Evolutionary conservation across 1,140 invertebrate genomes (phyloP), one percentile per base, ranked within the genome.

Genomic region (Drosophila erecta): DNA sequence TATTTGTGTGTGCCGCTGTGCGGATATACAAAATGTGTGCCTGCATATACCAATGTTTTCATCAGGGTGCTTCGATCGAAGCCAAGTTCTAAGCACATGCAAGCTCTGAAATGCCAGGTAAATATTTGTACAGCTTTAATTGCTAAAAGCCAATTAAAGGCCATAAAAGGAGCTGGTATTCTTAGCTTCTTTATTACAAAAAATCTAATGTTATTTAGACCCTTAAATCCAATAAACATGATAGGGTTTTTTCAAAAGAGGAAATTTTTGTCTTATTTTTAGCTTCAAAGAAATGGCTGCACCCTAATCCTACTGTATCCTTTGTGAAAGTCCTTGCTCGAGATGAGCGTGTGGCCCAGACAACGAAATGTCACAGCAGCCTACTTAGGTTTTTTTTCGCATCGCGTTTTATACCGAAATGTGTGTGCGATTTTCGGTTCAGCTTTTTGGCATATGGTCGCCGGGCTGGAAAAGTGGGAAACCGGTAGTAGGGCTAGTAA

Each of bases 281-380:
- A 4, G 17, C 14, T 35, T 12, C 3, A 35, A 51, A 20, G 4
- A 14, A 11, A 20, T 17, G 22, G 30, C 27, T 0, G 12, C 46
- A 51, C 59, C 64, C 60, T 43, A 14, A 17, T 46, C 17, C 7
- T 22, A 6, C 27, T n/a, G 27, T 44, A 51, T 59, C 53, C 64
- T 27, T 38, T 51, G 41, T 17, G 53, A 12, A 33, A 50, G 64
- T 46, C 41, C 49, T 69, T 69, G 50, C 55, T 41, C 35, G 38
- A 51, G 57, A 61, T 76, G 73, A 73, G 62, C 55, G 56, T 62
- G 55, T 76, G 72, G 72, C 62, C 61, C 67, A 78, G 70, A 79
- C 62, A 79, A 71, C 67, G 60, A 73, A 75, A 80, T 79, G 77
- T 76, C 71, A 81, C 65, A 81, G 76, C 75, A 65, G 65, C 58